phyloP scores from a whole-genome alignment of 2,113 vertebrate genomes.

The Gallinago paraguaiae region DNA sequence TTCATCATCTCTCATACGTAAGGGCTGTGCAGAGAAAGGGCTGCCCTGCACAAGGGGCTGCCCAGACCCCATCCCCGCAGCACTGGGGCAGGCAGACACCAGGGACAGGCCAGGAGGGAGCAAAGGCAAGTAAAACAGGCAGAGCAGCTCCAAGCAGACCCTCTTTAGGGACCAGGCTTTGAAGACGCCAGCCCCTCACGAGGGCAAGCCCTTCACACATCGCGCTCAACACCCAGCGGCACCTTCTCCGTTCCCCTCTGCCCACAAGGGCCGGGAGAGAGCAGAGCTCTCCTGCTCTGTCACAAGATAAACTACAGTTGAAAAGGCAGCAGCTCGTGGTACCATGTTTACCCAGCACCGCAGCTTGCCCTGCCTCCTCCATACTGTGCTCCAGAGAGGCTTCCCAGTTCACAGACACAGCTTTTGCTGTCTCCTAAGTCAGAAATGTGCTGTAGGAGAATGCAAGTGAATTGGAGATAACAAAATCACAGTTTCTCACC shows the following conservation, averaged over 20 bases:
- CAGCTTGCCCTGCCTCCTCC: neutral
- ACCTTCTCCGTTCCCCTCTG: neutral
- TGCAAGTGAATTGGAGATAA: accelerated
- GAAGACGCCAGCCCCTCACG: neutral
- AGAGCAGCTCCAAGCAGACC: neutral
- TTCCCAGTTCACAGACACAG: neutral
- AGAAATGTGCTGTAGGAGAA: neutral
- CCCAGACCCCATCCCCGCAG: accelerated
- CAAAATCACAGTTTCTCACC: neutral
- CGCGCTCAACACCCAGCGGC: neutral
- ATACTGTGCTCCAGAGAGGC: neutral
- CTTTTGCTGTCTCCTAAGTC: neutral
- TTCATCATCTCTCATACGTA: accelerated
- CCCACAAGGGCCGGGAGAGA: neutral
- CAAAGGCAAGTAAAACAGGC: neutral
- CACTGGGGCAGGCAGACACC: accelerated
- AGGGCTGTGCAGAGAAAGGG: neutral
- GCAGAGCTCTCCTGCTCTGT: neutral
- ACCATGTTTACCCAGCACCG: neutral
- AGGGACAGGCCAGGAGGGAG: neutral
- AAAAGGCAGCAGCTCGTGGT: neutral
- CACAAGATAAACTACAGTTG: neutral
- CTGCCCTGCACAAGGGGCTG: accelerated
- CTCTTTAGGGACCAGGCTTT: neutral
- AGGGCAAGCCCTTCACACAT: neutral